Percentiles rank a stretch among this genome's conserved stretches.
phyloP scores from a whole-genome alignment of 2,113 vertebrate genomes.

The Serilophus lunatus region DNA sequence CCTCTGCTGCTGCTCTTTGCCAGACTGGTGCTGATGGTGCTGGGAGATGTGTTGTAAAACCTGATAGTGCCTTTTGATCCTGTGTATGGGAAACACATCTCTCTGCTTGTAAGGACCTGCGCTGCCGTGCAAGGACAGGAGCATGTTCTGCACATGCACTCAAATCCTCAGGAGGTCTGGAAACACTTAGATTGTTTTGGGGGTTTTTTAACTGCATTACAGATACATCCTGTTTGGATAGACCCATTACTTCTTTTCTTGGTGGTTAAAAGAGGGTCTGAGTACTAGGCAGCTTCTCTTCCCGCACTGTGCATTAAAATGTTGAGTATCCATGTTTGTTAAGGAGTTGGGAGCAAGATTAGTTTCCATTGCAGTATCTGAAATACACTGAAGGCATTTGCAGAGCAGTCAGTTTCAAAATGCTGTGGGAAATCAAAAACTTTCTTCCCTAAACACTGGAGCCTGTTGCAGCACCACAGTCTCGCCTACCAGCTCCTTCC shows the following conservation, averaged over 20 bases:
- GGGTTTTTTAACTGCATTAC: not conserved
- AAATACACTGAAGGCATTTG: not conserved
- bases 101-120: not conserved
- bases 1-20: not conserved
- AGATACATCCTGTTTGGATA: not conserved
- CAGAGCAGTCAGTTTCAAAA: not conserved
- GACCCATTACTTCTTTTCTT: not conserved
- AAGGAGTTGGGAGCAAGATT: not conserved
- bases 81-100: not conserved
- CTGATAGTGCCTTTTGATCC: not conserved
- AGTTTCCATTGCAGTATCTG: not conserved
- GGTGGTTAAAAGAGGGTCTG: not conserved
- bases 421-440: not conserved
- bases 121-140: not conserved
- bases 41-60: slow-evolving; percentile 4
- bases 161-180: not conserved
- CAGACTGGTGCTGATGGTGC: not conserved
- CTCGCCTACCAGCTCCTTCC: not conserved
- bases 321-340: not conserved
- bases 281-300: not conserved
- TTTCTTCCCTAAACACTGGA: not conserved
- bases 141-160: not conserved
- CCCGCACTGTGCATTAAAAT: accelerated
- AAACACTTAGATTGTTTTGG: not conserved
- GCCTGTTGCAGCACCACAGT: not conserved